A percentile compares a stretch with the other conserved stretches of the same genome.
Evolutionary conservation across 2,888 invertebrate species (phyloP).

Genomic region (Dione vanillae): DNA sequence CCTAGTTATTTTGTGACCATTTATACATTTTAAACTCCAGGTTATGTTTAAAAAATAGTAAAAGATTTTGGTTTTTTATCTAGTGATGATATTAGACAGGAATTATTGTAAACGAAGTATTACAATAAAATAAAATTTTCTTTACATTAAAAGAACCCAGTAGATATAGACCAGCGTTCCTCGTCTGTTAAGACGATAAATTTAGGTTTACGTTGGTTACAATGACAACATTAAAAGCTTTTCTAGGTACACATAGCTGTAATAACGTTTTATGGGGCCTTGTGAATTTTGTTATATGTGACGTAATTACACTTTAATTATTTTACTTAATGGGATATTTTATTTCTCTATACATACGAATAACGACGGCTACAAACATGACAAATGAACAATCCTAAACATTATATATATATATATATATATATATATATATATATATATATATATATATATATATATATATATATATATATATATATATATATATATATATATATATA

Average conservation of each 20-base stretch:
- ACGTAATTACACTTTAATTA: not conserved
- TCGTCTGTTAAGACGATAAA: conserved; percentile 23
- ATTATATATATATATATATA: too few species aligned
- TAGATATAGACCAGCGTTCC: not conserved
- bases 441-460: too few species aligned
- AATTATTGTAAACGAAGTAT: not conserved
- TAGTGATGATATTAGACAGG: not conserved
- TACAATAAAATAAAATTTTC: not conserved
- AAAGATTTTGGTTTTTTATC: too few species aligned
- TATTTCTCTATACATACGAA: too few species aligned
- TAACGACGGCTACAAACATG: too few species aligned
- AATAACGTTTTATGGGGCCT: conserved; percentile 1
- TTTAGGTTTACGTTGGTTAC: conserved; percentile 25
- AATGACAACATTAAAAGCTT: conserved; percentile 29
- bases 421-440: too few species aligned
- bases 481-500: too few species aligned
- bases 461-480: too few species aligned
- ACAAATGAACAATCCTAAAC: too few species aligned
- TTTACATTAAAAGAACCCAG: not conserved
- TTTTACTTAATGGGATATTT: not conserved
- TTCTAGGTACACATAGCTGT: conserved; percentile 14
- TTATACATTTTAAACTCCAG: too few species aligned
- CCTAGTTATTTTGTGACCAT: too few species aligned
- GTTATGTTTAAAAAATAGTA: too few species aligned
- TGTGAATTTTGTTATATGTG: not conserved